Conservation (phyloP, 2,888 invertebrate species). For the Dasysyrphus tricinctus region DNA sequence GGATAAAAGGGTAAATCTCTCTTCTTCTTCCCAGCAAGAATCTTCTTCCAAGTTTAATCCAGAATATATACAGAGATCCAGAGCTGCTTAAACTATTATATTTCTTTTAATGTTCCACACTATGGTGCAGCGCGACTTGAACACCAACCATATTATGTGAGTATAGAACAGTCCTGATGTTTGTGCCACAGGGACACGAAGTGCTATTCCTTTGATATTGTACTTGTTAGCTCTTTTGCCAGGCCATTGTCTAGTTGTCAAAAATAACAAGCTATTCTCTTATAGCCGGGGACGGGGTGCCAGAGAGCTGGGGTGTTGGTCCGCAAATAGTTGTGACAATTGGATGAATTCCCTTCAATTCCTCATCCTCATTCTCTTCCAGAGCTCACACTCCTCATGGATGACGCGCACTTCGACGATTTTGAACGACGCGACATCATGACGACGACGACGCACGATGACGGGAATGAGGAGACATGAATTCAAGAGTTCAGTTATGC, state of each 20-base stretch:
- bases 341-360: conserved; percentile 70
- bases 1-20: conserved; percentile 33
- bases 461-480: conserved; percentile 21
- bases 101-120: conserved; percentile 62
- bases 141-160: not conserved
- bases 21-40: conserved; percentile 1
- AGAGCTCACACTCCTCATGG: not conserved
- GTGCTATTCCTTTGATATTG: conserved; percentile 49
- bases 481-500: conserved; percentile 29
- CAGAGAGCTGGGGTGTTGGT: conserved; percentile 23
- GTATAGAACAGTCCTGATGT: conserved; percentile 8
- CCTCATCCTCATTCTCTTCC: conserved; percentile 23
- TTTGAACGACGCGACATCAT: conserved; percentile 10
- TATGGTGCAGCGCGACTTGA: conserved; percentile 21
- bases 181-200: conserved; percentile 9
- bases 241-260: conserved; percentile 73
- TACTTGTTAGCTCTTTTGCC: conserved; percentile 71
- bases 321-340: conserved; percentile 74
- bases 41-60: conserved; percentile 25
- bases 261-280: conserved; percentile 71
- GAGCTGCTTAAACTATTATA: conserved; percentile 66
- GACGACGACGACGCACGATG: not conserved
- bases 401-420: conserved; percentile 39
- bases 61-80: conserved; percentile 1
- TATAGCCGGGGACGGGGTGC: conserved; percentile 6